Percentiles rank a stretch among this genome's conserved stretches.
phyloP scores from a whole-genome alignment of 2,113 vertebrate genomes.

The Pelusios castaneus region DNA sequence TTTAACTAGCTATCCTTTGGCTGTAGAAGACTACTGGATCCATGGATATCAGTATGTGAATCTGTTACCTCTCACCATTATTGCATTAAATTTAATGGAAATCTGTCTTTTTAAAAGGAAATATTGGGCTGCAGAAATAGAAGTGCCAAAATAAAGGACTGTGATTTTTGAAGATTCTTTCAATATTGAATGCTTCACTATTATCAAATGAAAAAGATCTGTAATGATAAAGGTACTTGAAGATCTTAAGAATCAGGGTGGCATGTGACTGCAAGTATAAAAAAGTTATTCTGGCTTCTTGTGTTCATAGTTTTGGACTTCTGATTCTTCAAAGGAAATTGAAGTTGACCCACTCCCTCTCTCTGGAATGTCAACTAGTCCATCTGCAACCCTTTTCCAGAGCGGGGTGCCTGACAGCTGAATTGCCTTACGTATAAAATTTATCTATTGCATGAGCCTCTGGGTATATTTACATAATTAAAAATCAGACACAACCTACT shows the following conservation, averaged over 20 bases:
- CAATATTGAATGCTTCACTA: not conserved
- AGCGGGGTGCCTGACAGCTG: conserved; percentile 12
- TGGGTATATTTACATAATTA: conserved; percentile 72
- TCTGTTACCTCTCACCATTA: not conserved
- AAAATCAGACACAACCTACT: conserved; percentile 60
- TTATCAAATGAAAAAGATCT: conserved; percentile 6
- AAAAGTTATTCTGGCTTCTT: not conserved
- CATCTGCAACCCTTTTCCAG: not conserved
- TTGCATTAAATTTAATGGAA: not conserved
- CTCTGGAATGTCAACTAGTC: not conserved
- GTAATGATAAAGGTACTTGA: not conserved
- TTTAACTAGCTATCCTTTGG: not conserved
- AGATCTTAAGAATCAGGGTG: not conserved
- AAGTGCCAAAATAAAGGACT: not conserved
- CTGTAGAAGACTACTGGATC: not conserved
- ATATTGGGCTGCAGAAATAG: not conserved
- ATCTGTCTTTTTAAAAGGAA: not conserved
- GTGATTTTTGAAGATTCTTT: not conserved
- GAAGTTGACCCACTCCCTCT: conserved; percentile 1
- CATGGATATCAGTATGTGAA: not conserved
- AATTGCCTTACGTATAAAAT: conserved; percentile 59
- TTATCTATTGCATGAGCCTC: conserved; percentile 68
- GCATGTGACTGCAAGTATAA: not conserved
- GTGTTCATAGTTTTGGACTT: not conserved
- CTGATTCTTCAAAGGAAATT: not conserved